Evolutionary conservation across 37 sponge, comb jelly and placozoan genomes (phyloP).

Genomic region (Cladorhizidae sp.): DNA sequence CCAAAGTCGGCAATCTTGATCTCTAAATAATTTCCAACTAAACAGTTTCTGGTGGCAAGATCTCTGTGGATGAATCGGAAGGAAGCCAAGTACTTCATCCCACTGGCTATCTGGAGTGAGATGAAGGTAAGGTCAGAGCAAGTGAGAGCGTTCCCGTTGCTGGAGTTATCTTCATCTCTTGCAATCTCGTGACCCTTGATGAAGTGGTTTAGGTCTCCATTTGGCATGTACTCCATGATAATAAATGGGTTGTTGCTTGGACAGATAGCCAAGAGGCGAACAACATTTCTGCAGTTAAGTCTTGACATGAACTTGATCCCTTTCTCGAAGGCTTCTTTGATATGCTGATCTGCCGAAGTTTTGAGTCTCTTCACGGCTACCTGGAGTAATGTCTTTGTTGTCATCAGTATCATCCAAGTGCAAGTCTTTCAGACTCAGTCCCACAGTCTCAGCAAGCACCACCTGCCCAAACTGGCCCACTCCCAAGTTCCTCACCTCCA

Average conservation of each 20-base stretch:
- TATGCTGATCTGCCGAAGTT: constrained; percentile 26
- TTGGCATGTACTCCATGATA: constrained; percentile 92
- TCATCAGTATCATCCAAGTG: constrained; percentile 32
- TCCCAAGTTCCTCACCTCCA: constrained; percentile 33
- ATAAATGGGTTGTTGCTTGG: constrained; percentile 58
- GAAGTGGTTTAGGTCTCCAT: constrained; percentile 86
- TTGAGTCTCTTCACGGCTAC: constrained; percentile 84
- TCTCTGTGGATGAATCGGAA: constrained; percentile 79
- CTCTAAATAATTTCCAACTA: constrained; percentile 66
- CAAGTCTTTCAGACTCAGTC: constrained; percentile 68
- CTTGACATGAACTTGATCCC: constrained; percentile 90
- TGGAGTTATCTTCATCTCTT: neutral
- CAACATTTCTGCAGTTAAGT: constrained; percentile 70
- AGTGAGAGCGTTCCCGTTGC: constrained; percentile 4
- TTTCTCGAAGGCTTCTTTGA: constrained; percentile 76
- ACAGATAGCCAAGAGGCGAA: constrained; percentile 77
- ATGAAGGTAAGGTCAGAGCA: constrained; percentile 52
- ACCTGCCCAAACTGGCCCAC: constrained; percentile 83
- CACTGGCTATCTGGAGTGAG: constrained; percentile 67
- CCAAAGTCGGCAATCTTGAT: constrained; percentile 90
- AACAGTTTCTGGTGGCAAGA: constrained; percentile 82
- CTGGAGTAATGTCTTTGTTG: constrained; percentile 31
- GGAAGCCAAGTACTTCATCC: constrained; percentile 83
- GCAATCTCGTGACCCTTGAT: constrained; percentile 36
- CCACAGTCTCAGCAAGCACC: constrained; percentile 64